Evolutionary conservation across 1,140 invertebrate species (phyloP).

Genomic region (Acromyrmex heyeri): DNA sequence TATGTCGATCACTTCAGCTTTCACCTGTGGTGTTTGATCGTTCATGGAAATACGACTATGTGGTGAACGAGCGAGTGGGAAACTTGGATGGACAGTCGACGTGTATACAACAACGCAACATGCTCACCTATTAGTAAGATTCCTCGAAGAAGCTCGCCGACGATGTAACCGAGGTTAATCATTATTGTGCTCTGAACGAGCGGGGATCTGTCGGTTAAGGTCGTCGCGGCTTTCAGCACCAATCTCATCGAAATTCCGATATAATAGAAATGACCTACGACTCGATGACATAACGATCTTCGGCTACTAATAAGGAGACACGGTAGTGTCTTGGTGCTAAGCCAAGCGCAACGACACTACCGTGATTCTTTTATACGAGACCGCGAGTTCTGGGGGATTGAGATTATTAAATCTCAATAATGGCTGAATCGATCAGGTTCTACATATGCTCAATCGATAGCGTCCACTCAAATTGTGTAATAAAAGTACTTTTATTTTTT

Average conservation of each 20-base stretch:
- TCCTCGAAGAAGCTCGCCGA: conserved; percentile 62
- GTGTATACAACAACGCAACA: background rate
- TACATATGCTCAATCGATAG: too few species aligned
- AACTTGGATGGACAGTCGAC: conserved; percentile 7
- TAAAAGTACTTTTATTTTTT: too few species aligned
- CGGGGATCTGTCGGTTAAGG: conserved; percentile 71
- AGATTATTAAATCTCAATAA: too few species aligned
- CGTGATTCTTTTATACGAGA: too few species aligned
- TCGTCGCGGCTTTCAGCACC: conserved; percentile 68
- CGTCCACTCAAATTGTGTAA: too few species aligned
- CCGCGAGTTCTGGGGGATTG: too few species aligned
- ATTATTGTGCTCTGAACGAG: conserved; percentile 79
- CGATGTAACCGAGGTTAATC: conserved; percentile 82
- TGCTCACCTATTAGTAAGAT: conserved; percentile 77
- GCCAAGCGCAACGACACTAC: too few species aligned
- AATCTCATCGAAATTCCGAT: conserved; percentile 81
- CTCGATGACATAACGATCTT: conserved; percentile 84
- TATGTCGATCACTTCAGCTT: conserved; percentile 1
- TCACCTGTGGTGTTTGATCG: background rate
- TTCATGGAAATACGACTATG: background rate
- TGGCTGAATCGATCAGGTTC: too few species aligned
- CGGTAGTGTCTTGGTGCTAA: too few species aligned
- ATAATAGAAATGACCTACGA: conserved; percentile 85
- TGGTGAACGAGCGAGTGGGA: background rate
- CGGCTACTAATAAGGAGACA: conserved; percentile 70